Conservation (phyloP, 2,797 vertebrate species). For the Falco biarmicus region DNA sequence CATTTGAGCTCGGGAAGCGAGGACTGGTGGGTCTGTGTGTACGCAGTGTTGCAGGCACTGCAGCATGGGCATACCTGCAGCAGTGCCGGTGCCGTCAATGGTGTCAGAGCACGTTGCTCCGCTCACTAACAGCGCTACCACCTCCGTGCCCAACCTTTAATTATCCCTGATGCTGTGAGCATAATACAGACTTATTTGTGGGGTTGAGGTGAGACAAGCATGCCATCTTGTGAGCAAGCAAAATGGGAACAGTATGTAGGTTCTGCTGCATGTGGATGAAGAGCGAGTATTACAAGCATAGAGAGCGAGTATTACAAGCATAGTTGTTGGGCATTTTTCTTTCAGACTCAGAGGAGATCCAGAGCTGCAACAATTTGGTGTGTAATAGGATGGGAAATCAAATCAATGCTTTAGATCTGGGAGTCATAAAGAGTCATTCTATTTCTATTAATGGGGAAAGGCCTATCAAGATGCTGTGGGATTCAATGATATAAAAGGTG, state of each 20-base stretch:
- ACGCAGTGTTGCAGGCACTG: fast-evolving
- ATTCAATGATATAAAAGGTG: neutral
- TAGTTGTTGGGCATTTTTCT: neutral
- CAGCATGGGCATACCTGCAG: neutral
- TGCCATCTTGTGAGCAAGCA: conserved; percentile 67
- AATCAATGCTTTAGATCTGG: neutral
- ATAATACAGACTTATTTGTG: neutral
- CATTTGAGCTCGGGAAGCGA: fast-evolving
- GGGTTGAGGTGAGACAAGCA: conserved; percentile 20
- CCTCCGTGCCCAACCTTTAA: conserved; percentile 29
- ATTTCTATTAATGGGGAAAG: neutral
- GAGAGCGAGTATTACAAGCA: fast-evolving
- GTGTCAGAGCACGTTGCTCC: neutral
- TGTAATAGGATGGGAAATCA: neutral
- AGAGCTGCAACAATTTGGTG: neutral
- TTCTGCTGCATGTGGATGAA: fast-evolving
- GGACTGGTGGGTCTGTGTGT: neutral
- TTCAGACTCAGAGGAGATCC: neutral
- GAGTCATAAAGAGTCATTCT: neutral
- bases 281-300: fast-evolving
- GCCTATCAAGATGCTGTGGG: neutral
- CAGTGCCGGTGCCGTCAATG: fast-evolving
- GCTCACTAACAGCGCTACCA: neutral
- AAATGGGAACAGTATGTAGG: neutral
- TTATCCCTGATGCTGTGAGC: conserved; percentile 31